Evolutionary conservation across 2,888 invertebrate genomes (phyloP).

Genomic region (Euzophera pinguis): DNA sequence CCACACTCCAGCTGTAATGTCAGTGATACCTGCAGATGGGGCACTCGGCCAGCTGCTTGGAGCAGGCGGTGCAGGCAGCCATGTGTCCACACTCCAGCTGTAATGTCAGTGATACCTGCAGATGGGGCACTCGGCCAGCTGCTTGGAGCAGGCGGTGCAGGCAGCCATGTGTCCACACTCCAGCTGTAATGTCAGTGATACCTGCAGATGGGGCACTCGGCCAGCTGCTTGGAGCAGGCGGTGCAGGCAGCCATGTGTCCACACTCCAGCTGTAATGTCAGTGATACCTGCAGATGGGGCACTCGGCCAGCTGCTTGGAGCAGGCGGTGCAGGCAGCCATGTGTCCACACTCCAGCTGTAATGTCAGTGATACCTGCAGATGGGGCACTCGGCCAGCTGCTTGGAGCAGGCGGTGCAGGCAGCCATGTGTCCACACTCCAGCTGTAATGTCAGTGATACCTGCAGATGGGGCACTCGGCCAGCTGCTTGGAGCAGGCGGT

Average conservation of each 20-base stretch:
- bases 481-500: conserved; percentile 91
- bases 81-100: conserved; percentile 97
- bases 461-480: conserved; percentile 94
- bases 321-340: conserved; percentile 94
- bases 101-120: conserved; percentile 73
- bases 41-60: conserved; percentile 92
- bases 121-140: conserved; percentile 94
- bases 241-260: conserved; percentile 96
- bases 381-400: conserved; percentile 93
- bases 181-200: conserved; percentile 78
- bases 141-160: conserved; percentile 92
- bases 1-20: conserved; percentile 92
- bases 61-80: conserved; percentile 93
- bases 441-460: conserved; percentile 70
- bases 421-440: conserved; percentile 97
- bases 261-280: conserved; percentile 88
- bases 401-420: conserved; percentile 93
- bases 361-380: conserved; percentile 75
- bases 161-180: conserved; percentile 97
- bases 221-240: conserved; percentile 90
- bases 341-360: conserved; percentile 96
- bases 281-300: conserved; percentile 86
- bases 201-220: conserved; percentile 93
- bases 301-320: conserved; percentile 92
- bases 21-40: conserved; percentile 84